Evolutionary conservation across 2,113 vertebrate species (phyloP).

Genomic region (Nesogale talazaci): DNA sequence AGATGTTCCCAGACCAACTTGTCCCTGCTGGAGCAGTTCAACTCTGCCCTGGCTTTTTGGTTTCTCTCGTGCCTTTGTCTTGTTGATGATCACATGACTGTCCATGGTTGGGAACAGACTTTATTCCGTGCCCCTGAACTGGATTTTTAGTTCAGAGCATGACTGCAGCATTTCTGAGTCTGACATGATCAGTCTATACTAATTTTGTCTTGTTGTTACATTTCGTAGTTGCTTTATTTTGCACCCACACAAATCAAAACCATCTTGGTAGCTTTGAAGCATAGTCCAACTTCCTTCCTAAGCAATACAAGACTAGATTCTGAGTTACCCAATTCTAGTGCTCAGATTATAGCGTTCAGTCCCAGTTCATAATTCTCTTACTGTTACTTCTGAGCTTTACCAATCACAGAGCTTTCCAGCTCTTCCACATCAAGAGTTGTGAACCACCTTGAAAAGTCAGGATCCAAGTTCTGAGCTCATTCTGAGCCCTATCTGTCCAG

Average conservation of each 20-base stretch:
- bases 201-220: background rate
- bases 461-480: constrained; percentile 16
- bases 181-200: background rate
- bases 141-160: background rate
- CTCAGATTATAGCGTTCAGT: background rate
- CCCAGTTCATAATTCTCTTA: background rate
- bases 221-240: too few relatives aligned
- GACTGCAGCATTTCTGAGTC: background rate
- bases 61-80: background rate
- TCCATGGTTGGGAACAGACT: background rate
- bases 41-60: background rate
- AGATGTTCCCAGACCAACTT: background rate
- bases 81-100: background rate
- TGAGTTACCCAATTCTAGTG: background rate
- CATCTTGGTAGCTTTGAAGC: background rate
- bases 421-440: background rate
- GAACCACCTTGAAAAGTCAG: background rate
- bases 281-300: background rate
- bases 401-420: background rate
- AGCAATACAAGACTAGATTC: background rate
- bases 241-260: background rate
- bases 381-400: background rate
- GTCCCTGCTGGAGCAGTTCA: background rate
- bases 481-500: constrained; percentile 27
- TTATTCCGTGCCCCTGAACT: constrained; percentile 14